Evolutionary conservation across 2,797 vertebrate species (phyloP).

Genomic region (Manis pentadactyla): DNA sequence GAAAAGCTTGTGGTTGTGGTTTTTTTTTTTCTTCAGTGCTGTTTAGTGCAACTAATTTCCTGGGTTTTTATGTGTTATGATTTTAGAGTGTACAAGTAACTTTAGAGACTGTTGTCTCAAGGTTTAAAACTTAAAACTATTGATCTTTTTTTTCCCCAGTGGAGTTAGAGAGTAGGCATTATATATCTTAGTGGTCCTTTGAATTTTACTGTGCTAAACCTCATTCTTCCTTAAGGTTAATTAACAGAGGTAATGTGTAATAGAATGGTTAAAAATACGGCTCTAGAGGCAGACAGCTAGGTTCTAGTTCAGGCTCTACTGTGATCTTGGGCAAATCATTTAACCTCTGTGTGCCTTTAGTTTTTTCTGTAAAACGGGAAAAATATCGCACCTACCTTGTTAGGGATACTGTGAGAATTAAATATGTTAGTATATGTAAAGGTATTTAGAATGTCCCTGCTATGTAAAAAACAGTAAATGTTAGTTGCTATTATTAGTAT

Average conservation of each 20-base stretch:
- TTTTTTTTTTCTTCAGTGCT: background rate
- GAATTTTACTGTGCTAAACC: background rate
- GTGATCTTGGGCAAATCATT: background rate
- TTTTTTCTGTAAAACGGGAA: background rate
- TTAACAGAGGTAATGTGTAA: background rate
- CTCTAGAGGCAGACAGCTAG: background rate
- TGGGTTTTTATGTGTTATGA: background rate
- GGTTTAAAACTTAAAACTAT: background rate
- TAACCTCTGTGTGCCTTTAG: background rate
- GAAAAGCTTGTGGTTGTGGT: background rate
- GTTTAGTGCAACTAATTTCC: background rate
- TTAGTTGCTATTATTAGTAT: background rate
- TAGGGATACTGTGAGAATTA: background rate
- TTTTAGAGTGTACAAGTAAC: background rate
- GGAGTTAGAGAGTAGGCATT: background rate
- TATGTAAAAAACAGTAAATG: background rate
- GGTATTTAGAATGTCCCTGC: background rate
- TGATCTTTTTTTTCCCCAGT: background rate
- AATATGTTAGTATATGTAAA: background rate
- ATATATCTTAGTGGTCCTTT: background rate
- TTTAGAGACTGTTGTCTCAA: background rate
- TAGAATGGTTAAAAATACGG: background rate
- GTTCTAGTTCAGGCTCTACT: background rate
- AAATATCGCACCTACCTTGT: background rate
- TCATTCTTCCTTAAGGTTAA: background rate